A percentile compares a stretch with the other conserved stretches of the same genome.
phyloP scores from a whole-genome alignment of 2,797 vertebrate species.

The Danio choprae region DNA sequence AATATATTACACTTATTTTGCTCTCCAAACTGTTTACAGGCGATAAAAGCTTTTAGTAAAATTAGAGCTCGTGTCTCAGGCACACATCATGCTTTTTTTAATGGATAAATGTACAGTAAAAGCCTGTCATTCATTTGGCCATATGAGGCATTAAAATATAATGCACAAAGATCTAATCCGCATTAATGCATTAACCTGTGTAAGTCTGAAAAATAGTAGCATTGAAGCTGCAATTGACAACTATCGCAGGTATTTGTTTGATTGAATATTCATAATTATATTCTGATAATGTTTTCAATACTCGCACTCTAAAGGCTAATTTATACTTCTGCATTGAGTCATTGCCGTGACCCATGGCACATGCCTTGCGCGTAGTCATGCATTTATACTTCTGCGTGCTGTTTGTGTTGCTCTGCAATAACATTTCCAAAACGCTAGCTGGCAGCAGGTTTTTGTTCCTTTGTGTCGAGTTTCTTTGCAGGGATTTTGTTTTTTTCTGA shows the following conservation, averaged over 20 bases:
- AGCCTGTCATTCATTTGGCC: background rate
- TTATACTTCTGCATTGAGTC: too few species aligned
- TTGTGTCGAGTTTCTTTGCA: too few species aligned
- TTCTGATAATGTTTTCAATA: too few species aligned
- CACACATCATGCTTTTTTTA: conserved; percentile 10
- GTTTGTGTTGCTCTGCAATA: too few species aligned
- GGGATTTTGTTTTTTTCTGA: too few species aligned
- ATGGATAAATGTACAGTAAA: background rate
- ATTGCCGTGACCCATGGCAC: too few species aligned
- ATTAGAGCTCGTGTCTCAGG: background rate
- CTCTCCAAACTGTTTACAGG: background rate
- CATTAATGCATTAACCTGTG: background rate
- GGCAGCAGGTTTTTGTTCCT: too few species aligned
- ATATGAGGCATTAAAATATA: conserved; percentile 4
- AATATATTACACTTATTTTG: too few species aligned
- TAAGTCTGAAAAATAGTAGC: conserved; percentile 22
- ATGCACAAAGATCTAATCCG: background rate
- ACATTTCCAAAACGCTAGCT: too few species aligned
- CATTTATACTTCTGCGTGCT: too few species aligned
- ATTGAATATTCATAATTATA: background rate
- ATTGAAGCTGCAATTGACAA: background rate
- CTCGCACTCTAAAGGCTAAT: too few species aligned
- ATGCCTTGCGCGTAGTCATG: too few species aligned
- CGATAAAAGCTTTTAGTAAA: conserved; percentile 23
- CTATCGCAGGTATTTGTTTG: background rate